phyloP scores from a whole-genome alignment of 2,797 vertebrate species.

The Crocidura indochinensis region DNA sequence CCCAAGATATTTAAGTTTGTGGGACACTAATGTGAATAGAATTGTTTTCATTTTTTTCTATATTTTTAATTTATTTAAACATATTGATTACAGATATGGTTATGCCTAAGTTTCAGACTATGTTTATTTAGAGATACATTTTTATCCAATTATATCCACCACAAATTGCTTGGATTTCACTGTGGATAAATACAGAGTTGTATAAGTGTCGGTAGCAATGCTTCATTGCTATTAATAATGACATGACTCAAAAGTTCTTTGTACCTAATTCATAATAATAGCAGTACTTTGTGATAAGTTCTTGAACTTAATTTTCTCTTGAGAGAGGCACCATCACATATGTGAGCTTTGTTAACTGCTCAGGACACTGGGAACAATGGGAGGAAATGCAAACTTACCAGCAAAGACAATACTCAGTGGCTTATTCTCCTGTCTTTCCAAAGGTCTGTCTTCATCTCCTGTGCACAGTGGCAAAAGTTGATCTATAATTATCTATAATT shows the following conservation, averaged over 20 bases:
- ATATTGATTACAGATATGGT: no score
- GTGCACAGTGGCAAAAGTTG: not conserved
- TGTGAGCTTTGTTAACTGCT: not conserved
- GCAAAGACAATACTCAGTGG: not conserved
- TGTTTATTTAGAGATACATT: conserved; percentile 52
- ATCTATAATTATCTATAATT: not conserved
- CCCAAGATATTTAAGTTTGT: no score
- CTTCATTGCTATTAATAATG: conserved; percentile 8
- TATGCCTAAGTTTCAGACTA: no score
- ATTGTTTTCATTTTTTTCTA: no score
- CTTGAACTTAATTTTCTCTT: conserved; percentile 22
- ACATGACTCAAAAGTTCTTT: not conserved
- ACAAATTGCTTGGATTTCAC: conserved; percentile 60
- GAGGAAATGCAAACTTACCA: conserved; percentile 43
- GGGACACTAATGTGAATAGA: no score
- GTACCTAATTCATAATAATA: not conserved
- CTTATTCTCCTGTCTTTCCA: not conserved
- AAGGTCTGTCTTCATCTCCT: conserved; percentile 21
- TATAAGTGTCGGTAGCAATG: not conserved
- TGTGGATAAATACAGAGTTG: conserved; percentile 52
- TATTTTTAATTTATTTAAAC: no score
- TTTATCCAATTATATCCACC: conserved; percentile 35
- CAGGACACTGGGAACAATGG: conserved; percentile 6
- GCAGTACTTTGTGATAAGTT: conserved; percentile 25
- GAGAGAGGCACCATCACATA: not conserved